These are phyloP conservation scores for Berghia stephanieae DNA, from an alignment of 1,140 invertebrate species.

Conservation along the genomic window DNA sequence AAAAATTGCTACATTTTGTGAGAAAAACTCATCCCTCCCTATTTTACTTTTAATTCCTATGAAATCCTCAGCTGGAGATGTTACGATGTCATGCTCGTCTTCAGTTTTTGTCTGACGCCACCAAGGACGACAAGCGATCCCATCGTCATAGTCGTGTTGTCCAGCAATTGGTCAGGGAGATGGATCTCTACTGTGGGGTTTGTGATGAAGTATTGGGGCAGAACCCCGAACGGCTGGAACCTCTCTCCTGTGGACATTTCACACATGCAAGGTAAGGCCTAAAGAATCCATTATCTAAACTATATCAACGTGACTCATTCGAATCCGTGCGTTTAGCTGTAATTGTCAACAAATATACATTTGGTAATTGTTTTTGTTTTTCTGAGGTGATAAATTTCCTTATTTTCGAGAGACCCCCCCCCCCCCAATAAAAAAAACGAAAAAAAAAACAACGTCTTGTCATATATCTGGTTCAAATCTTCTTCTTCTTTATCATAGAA, in stretches of 20 bases:
- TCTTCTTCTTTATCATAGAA: too few relatives aligned
- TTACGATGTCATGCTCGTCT: constrained; percentile 44
- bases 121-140: constrained; percentile 31
- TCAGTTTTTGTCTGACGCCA: constrained; percentile 36
- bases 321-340: not conserved
- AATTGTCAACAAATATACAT: not conserved
- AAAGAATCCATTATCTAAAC: not conserved
- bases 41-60: not conserved
- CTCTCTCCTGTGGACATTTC: constrained; percentile 51
- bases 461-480: too few relatives aligned
- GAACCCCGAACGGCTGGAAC: constrained; percentile 43
- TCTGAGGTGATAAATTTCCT: not conserved
- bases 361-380: not conserved
- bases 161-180: constrained; percentile 45
- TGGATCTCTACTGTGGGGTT: constrained; percentile 52
- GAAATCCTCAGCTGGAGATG: constrained; percentile 45
- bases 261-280: constrained; percentile 46
- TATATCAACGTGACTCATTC: not conserved
- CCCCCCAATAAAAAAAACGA: too few relatives aligned
- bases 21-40: too few relatives aligned
- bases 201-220: constrained; percentile 49
- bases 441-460: too few relatives aligned
- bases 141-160: constrained; percentile 40
- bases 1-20: too few relatives aligned
- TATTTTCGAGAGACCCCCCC: too few relatives aligned